Evolutionary conservation across 2,888 invertebrate species (phyloP), one percentile per base, ranked within the genome.

Genomic region (Clunio marinus): DNA sequence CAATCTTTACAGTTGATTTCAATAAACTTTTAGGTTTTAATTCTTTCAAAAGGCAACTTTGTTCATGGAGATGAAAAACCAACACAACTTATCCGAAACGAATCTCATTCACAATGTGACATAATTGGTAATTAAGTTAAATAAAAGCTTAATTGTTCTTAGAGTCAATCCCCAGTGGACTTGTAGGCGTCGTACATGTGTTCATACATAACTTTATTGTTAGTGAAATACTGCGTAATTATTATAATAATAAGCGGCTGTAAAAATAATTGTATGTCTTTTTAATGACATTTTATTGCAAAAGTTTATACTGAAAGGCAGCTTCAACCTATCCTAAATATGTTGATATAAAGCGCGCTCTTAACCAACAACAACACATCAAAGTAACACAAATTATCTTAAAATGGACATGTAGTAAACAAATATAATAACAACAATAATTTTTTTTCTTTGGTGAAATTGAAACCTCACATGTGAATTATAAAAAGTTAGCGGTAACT

Each of bases 371-470:
- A 51, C n/a, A n/a, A n/a, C n/a, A n/a, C 51, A 51, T 51, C 51
- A 65, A 65, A 65, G 63, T 65, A 45, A 28, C 63, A 65, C 63
- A 65, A 65, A 65, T 65, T 65, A 65, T 45, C 63, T 65, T 25
- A n/a, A 65, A 45, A 65, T 65, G 45, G 63, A 35, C 63, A 46
- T 65, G 51, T 13, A 8, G 51, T 51, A 51, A 13, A 51, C 51
- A 51, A 51, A 51, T 41, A 41, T 41, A 41, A 41, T 51, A 51
- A 51, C n/a, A n/a, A n/a, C n/a, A n/a, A n/a, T n/a, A n/a, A n/a
- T n/a, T n/a, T n/a, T n/a, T n/a, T n/a, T n/a, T n/a, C 17, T 51
- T 51, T 51, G 3, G 22, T 51, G 51, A 51, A 51, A 51, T 17
- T 51, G 51, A 51, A 51, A 51, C 51, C 51, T n/a, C n/a, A 51